Evolutionary conservation across 2,113 vertebrate species (phyloP).

Genomic region (Myiozetetes cayanensis): DNA sequence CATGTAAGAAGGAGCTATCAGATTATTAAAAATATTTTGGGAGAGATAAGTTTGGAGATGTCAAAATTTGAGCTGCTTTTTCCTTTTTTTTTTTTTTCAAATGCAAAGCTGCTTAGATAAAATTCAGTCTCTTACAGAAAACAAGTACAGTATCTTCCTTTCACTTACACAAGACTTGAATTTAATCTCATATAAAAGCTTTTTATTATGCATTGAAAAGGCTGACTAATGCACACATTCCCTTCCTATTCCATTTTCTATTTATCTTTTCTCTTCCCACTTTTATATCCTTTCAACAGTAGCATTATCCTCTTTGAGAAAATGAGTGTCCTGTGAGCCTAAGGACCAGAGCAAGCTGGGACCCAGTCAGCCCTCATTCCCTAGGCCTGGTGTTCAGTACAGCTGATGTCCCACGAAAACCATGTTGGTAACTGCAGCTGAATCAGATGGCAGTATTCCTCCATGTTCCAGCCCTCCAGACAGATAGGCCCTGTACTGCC

Average conservation of each 20-base stretch:
- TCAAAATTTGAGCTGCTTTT: not conserved
- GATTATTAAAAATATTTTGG: not conserved
- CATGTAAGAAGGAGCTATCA: not conserved
- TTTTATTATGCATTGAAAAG: constrained; percentile 45
- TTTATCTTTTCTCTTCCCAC: not conserved
- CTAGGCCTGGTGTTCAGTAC: too few species aligned
- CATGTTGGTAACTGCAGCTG: accelerated
- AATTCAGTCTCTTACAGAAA: not conserved
- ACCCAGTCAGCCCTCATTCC: not conserved
- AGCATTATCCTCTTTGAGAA: not conserved
- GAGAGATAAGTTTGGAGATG: not conserved
- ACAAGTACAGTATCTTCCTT: not conserved
- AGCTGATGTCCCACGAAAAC: not conserved
- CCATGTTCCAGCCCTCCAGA: not conserved
- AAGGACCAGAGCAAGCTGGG: not conserved
- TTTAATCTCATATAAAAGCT: constrained; percentile 30
- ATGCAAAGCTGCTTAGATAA: not conserved
- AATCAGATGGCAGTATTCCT: not conserved
- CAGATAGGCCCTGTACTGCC: not conserved
- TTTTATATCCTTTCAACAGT: not conserved
- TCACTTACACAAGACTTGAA: not conserved
- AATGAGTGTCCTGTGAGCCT: not conserved
- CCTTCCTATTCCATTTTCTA: not conserved
- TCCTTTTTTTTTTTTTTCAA: not conserved
- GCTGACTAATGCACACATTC: not conserved